Evolutionary conservation across 2,113 vertebrate genomes (phyloP), one percentile per base, ranked within the genome.

Genomic region (Cinclus mexicanus): DNA sequence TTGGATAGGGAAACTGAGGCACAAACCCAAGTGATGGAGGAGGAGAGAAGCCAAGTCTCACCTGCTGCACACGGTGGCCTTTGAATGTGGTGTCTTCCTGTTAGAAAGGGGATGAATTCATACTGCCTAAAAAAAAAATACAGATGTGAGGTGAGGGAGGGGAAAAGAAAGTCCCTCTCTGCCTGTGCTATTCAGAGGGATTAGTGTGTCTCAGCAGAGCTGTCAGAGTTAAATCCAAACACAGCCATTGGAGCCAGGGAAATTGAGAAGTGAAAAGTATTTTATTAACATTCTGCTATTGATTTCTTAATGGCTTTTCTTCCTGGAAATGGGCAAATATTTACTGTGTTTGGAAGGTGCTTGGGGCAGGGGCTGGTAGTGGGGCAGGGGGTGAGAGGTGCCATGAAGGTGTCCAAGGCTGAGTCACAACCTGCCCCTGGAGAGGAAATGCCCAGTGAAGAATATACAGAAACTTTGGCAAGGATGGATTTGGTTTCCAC

Each of bases 291-390:
- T 95, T 89, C 89, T 78, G 31, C 16, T 96, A 94, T 97, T 65
- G 95, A 97, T 95, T 89, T 91, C 93, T 96, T 96, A 94, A 97
- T 94, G 94, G 81, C 69, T 95, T 91, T 76, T 92, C 91, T 96
- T 97, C 95, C 96, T 87, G 94, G 93, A 96, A 95, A 91, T 33
- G 44, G 84, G 83, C 60, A 95, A 94, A 91, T 53, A 65, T 93
- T 96, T 90, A 56, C 42, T 87, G 52, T 61, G 77, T 78, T 85
- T 71, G 26, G 16, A 46, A 74, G 46, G 10, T 53, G 63, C 76
- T 52, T 3, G 56, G 72, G 49, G 59, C 83, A 59, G 85, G 76
- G 68, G 67, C 61, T 33, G 72, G 57, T 3, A 1, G 42, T 2
- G 7, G 82, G 59, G 83, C 31, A 23, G 37, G 52, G 70, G 63